phyloP scores from a whole-genome alignment of 1,140 invertebrate species.

The Hetaerina americana region DNA sequence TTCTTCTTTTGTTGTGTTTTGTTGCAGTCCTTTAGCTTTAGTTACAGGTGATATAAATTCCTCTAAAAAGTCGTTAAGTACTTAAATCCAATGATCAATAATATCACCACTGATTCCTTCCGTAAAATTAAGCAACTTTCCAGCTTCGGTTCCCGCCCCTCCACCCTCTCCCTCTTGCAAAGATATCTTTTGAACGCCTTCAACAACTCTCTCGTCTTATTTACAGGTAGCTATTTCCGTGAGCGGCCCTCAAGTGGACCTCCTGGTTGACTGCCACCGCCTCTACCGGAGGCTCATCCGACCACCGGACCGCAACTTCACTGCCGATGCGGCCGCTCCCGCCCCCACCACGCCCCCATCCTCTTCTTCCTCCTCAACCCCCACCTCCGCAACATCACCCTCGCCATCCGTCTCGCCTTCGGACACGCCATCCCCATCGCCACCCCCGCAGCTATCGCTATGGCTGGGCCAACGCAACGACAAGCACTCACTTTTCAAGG shows the following conservation, averaged over 20 bases:
- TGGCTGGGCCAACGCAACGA: conserved; percentile 78
- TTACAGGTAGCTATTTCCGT: conserved; percentile 54
- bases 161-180: too few relatives aligned
- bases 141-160: too few relatives aligned
- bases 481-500: conserved; percentile 78
- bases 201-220: background rate
- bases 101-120: too few relatives aligned
- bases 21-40: too few relatives aligned
- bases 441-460: conserved; percentile 56
- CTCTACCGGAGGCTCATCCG: conserved; percentile 57
- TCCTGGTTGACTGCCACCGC: conserved; percentile 74
- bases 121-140: too few relatives aligned
- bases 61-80: too few relatives aligned
- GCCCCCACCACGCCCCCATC: background rate
- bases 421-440: conserved; percentile 22
- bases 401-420: background rate
- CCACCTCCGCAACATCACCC: background rate
- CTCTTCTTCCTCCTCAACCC: background rate
- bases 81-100: too few relatives aligned
- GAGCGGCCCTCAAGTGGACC: conserved; percentile 64
- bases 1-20: too few relatives aligned
- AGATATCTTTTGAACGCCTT: too few relatives aligned
- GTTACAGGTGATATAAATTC: too few relatives aligned
- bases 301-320: conserved; percentile 59
- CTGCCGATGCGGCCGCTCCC: conserved; percentile 14